phyloP scores from a whole-genome alignment of 2,888 invertebrate species.

The Coleophora deauratella region DNA sequence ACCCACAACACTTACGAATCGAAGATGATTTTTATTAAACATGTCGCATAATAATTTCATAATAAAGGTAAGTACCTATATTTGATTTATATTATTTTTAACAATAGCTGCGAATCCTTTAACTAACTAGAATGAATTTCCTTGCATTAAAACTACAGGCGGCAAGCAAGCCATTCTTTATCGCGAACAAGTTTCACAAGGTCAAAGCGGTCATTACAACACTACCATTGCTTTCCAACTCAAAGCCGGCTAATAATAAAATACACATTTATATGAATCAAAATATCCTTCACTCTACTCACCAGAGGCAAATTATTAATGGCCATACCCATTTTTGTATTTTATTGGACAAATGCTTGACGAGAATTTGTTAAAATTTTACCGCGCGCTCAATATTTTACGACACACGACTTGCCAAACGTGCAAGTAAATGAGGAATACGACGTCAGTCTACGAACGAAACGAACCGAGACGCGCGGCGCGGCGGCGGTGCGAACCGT shows the following conservation, averaged over 20 bases:
- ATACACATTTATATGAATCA: constrained; percentile 11
- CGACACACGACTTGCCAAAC: constrained; percentile 57
- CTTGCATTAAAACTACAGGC: constrained; percentile 33
- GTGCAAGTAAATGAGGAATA: constrained; percentile 57
- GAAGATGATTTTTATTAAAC: no score
- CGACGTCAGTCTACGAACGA: constrained; percentile 21
- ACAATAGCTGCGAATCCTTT: no score
- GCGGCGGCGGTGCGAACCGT: constrained; percentile 16
- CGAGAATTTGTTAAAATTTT: constrained; percentile 27
- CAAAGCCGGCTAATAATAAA: constrained; percentile 38
- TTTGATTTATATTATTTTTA: no score
- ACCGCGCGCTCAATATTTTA: constrained; percentile 27
- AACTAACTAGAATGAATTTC: constrained; percentile 29
- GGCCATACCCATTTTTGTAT: constrained; percentile 57
- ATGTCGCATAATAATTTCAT: no score
- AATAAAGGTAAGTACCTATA: no score
- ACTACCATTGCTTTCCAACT: constrained; percentile 66
- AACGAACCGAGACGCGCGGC: constrained; percentile 1
- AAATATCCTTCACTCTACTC: constrained; percentile 28
- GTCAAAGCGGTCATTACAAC: constrained; percentile 74
- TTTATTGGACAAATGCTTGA: constrained; percentile 12
- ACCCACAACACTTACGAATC: no score
- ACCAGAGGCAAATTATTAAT: constrained; percentile 60
- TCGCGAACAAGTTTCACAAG: constrained; percentile 70
- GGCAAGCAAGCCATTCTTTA: constrained; percentile 50